phyloP scores from a whole-genome alignment of 1,140 invertebrate genomes.

The Antheraea pernyi region DNA sequence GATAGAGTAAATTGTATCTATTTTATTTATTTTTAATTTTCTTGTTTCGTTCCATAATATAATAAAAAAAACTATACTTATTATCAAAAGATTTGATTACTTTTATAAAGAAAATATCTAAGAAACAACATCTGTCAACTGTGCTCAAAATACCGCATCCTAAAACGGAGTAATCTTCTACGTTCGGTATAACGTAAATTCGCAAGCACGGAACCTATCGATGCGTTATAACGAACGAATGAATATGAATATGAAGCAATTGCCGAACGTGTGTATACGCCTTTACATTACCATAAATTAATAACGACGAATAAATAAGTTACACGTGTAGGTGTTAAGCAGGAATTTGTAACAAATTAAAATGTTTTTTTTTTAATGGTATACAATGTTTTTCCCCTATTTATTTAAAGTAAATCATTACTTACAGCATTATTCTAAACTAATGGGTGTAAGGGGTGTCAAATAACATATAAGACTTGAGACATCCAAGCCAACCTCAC shows the following conservation, averaged over 20 bases:
- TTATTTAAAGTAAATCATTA: no score
- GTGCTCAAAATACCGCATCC: conserved; percentile 21
- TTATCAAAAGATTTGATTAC: no score
- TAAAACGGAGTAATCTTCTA: conserved; percentile 5
- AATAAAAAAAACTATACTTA: no score
- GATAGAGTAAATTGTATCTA: no score
- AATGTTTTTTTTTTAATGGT: no score
- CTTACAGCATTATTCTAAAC: no score
- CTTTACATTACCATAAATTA: conserved; percentile 61
- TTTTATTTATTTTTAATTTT: no score
- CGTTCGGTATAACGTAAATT: conserved; percentile 28
- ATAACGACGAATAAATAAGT: conserved; percentile 25
- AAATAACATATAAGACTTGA: no score
- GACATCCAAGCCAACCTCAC: no score
- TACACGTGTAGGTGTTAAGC: background rate
- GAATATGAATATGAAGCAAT: conserved; percentile 66
- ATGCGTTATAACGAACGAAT: conserved; percentile 73
- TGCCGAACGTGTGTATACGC: conserved; percentile 42
- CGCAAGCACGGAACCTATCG: conserved; percentile 41
- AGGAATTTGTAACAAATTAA: background rate
- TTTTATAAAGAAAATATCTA: background rate
- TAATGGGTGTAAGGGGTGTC: no score
- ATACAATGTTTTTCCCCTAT: no score
- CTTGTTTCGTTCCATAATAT: no score
- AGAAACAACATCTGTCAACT: background rate